phyloP scores from a whole-genome alignment of 2,797 vertebrate species.

The Tachyglossus aculeatus region DNA sequence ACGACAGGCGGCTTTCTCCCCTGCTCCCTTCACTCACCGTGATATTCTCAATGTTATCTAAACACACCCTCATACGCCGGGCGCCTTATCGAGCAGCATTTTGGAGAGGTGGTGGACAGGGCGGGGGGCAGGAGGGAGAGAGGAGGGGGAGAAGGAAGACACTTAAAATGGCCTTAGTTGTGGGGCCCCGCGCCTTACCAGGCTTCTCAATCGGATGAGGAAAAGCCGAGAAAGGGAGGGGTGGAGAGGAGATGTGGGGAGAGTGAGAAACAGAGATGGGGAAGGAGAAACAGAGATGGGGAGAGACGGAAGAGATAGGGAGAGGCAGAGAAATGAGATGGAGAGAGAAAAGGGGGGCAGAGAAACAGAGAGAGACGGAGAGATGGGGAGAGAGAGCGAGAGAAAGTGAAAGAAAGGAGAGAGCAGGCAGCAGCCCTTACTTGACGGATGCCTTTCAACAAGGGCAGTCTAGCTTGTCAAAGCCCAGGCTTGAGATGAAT shows the following conservation, averaged over 20 bases:
- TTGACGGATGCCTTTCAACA: conserved; percentile 99
- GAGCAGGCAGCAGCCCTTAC: conserved; percentile 72
- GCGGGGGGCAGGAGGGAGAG: not conserved
- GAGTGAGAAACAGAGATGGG: conserved; percentile 73
- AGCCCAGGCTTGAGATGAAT: conserved; percentile 93
- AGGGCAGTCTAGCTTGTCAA: conserved; percentile 99
- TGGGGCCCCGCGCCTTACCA: conserved; percentile 74
- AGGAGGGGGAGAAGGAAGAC: conserved; percentile 41
- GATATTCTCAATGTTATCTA: conserved; percentile 97
- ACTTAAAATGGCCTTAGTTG: conserved; percentile 79
- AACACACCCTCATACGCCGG: conserved; percentile 83
- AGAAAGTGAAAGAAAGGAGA: conserved; percentile 74
- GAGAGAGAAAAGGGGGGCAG: conserved; percentile 62
- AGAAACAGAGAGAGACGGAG: conserved; percentile 62
- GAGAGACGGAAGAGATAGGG: conserved; percentile 63
- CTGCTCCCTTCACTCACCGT: conserved; percentile 74
- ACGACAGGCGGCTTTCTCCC: conserved; percentile 40
- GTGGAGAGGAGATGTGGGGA: conserved; percentile 55
- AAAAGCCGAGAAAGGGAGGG: conserved; percentile 67
- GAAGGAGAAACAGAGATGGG: conserved; percentile 67
- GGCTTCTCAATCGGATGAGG: conserved; percentile 84
- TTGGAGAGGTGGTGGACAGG: too few relatives aligned
- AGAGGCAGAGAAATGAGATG: conserved; percentile 62
- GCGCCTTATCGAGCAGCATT: conserved; percentile 86
- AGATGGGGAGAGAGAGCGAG: conserved; percentile 62